Conservation (phyloP, 2,888 invertebrate genomes). For the Andrena bicolor region DNA sequence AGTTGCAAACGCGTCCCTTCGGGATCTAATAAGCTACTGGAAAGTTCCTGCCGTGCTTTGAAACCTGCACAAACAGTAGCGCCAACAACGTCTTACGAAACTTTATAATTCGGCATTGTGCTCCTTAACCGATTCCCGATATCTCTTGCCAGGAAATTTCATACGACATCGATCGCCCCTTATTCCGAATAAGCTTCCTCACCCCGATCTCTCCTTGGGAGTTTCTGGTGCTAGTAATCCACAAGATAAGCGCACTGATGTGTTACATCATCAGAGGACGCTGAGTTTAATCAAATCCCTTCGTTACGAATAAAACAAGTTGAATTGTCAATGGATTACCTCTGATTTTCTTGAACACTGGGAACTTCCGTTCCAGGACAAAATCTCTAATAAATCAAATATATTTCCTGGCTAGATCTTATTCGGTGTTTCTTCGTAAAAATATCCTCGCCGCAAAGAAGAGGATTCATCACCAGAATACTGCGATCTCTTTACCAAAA, state of each 20-base stretch:
- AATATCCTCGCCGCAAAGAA: not conserved
- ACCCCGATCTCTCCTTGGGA: not conserved
- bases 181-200: not conserved
- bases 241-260: constrained; percentile 5
- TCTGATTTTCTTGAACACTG: too few relatives aligned
- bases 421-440: not conserved
- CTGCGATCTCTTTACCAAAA: not conserved
- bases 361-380: not conserved
- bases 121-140: constrained; percentile 10
- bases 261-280: not conserved
- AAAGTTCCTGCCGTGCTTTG: constrained; percentile 23
- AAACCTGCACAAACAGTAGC: constrained; percentile 8
- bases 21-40: constrained; percentile 33
- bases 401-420: not conserved
- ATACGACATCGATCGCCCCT: constrained; percentile 4
- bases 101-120: constrained; percentile 46
- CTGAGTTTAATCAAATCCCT: constrained; percentile 41
- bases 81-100: constrained; percentile 29
- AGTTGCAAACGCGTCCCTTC: constrained; percentile 22
- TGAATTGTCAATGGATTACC: not conserved
- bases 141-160: not conserved
- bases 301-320: constrained; percentile 27
- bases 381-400: not conserved
- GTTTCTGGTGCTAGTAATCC: not conserved
- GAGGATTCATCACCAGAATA: too few relatives aligned